Evolutionary conservation across 2,113 vertebrate species (phyloP), one percentile per base, ranked within the genome.

Genomic region (Ochotona princeps): DNA sequence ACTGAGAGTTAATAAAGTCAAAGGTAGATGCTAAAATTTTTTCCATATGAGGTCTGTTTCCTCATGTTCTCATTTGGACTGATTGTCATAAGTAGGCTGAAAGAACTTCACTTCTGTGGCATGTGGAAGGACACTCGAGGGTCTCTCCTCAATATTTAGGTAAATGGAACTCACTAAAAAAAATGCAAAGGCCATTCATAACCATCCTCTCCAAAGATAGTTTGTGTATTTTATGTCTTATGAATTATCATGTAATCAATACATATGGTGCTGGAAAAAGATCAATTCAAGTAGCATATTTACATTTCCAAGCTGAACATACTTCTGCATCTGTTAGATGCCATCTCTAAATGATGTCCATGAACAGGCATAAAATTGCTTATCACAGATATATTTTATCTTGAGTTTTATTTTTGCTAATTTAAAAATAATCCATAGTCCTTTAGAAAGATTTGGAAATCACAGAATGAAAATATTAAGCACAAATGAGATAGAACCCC

Each of bases 391-490:
- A 1, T 65, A 25, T 32, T 83, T 92, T 91, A 44, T n/a, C n/a
- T 87, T 67, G 30, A 49, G 8, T 51, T 79, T 90, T 69, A 60
- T 63, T 82, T 74, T 65, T 65, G 51, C 2, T 75, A 2, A 57
- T 35, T 85, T 85, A 83, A 44, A 17, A 87, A 28, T 66, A 75
- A 60, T 32, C 7, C 3, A 25, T 65, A 13, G 32, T 90, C 0
- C 21, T 54, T 96, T 89, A 32, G 47, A 67, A 94, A 92, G 73
- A 82, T 49, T 38, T 78, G 12, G 8, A 49, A 93, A 78, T 0
- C 60, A 32, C 4, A 57, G 3, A 83, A 88, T 86, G 66, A 28
- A 3, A 91, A 35, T 66, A 76, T 54, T 32, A 8, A 66, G 3
- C 21, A 75, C 7, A 92, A 78, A 82, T 15, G 38, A 78, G 61